Evolutionary conservation across 2,113 vertebrate genomes (phyloP).

Genomic region (Lepus timidus): DNA sequence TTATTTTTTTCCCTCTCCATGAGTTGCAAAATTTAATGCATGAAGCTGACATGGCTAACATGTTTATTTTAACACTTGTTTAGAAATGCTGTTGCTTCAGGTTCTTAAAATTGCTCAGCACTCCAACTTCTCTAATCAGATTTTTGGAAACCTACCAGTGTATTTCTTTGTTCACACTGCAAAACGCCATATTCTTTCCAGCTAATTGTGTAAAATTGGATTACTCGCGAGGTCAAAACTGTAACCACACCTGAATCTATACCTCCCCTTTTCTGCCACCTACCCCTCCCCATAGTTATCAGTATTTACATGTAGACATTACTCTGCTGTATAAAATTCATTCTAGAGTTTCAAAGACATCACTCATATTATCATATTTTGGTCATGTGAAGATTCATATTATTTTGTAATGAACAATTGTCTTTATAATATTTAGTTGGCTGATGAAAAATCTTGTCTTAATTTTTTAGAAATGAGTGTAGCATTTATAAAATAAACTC

Average conservation of each 20-base stretch:
- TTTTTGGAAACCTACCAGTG: slow-evolving; percentile 61
- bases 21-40: slow-evolving; percentile 80
- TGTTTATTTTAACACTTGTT: slow-evolving; percentile 83
- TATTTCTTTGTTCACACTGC: slow-evolving; percentile 61
- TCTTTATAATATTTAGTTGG: slow-evolving; percentile 51
- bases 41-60: slow-evolving; percentile 80
- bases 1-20: slow-evolving; percentile 42
- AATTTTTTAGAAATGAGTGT: slow-evolving; percentile 63
- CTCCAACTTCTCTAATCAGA: slow-evolving; percentile 57
- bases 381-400: slow-evolving; percentile 43
- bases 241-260: slow-evolving; percentile 46
- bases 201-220: slow-evolving; percentile 60
- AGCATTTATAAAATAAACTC: slow-evolving; percentile 66
- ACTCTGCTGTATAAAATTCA: slow-evolving; percentile 62
- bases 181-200: slow-evolving; percentile 50
- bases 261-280: not conserved
- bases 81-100: slow-evolving; percentile 75
- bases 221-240: slow-evolving; percentile 63
- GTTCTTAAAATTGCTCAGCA: slow-evolving; percentile 72
- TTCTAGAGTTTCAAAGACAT: slow-evolving; percentile 50
- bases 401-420: slow-evolving; percentile 53
- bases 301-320: slow-evolving; percentile 32
- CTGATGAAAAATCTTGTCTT: slow-evolving; percentile 57
- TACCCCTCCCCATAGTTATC: slow-evolving; percentile 5
- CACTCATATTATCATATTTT: slow-evolving; percentile 53